Evolutionary conservation across 2,113 vertebrate genomes (phyloP).

Genomic region (Heloderma charlesbogerti): DNA sequence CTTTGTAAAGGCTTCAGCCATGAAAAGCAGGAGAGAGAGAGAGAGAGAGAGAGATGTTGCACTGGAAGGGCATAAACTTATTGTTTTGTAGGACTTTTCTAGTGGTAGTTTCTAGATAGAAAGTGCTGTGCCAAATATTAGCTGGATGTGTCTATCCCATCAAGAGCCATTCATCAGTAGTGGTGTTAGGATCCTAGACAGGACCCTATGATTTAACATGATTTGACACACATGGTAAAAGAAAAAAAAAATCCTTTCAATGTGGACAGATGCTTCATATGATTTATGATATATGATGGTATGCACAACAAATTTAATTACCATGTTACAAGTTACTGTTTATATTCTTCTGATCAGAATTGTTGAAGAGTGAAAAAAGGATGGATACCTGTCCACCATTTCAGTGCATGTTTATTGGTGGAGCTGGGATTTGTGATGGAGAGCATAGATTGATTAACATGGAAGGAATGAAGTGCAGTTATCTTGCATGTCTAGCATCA

Average conservation of each 20-base stretch:
- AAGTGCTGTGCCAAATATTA: not conserved
- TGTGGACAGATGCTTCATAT: not conserved
- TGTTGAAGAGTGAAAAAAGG: not conserved
- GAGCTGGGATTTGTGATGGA: not conserved
- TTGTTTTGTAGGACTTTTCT: not conserved
- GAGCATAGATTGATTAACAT: not conserved
- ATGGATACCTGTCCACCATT: not conserved
- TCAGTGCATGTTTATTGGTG: not conserved
- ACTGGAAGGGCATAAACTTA: not conserved
- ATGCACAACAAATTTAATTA: not conserved
- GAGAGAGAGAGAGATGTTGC: too few relatives aligned
- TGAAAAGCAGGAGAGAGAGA: too few relatives aligned
- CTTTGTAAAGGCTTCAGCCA: too few relatives aligned
- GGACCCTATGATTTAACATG: not conserved
- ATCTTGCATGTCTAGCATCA: not conserved
- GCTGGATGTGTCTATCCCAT: not conserved
- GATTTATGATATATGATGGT: too few relatives aligned
- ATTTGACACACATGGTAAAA: not conserved
- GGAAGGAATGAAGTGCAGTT: not conserved
- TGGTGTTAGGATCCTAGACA: too few relatives aligned
- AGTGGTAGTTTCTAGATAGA: not conserved
- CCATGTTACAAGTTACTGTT: not conserved
- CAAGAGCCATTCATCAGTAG: too few relatives aligned
- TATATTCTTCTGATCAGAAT: not conserved
- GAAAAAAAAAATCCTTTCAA: too few relatives aligned